Base-by-base conservation (phyloP, 2,888 invertebrate genomes). In the Ochropacha duplaris region DNA sequence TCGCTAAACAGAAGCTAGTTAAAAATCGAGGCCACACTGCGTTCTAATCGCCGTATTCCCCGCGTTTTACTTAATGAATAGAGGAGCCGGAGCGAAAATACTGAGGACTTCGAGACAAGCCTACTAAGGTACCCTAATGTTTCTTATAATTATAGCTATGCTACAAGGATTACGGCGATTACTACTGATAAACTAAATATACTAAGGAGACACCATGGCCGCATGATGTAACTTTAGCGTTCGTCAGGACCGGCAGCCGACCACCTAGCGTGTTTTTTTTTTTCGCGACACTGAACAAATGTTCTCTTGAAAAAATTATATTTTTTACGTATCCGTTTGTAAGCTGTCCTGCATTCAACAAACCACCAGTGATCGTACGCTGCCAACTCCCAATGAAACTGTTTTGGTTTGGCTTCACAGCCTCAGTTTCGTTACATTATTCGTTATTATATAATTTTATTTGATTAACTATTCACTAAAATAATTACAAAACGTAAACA, bases 21-120 rank as follows among this genome's bases (percentile, higher is more conserved):
- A 81, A 88, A 91, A 92, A 92, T 91, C 91, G 92, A 92, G 92
- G 91, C 92, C 91, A 90, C 79, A 78, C 76, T 57, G 44, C 66
- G 70, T 72, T 61, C 64, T 74, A 83, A 84, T 84, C 87, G 86
- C 84, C 84, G 83, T 74, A 76, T 62, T 77, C 79, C 78, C 61
- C 60, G 63, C 56, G 36, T 49, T 54, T 39, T 19, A 54, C 19
- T 34, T 34, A 44, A 52, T 51, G 6, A 52, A 50, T 44, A 34
- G 26, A 44, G 31, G 56, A 49, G 57, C 57, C 52, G 60, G 34
- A 62, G 56, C 54, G 56, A 57, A 56, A 56, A 59, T 65, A 67
- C 59, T 63, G 59, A 54, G 65, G 59, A 57, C 67, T 54, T 36
- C 54, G 55, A 61, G 54, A 57, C 44, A 34, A 55, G 64, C 61